Evolutionary conservation across 1,140 invertebrate genomes (phyloP).

Genomic region (Solenopsis fugax): DNA sequence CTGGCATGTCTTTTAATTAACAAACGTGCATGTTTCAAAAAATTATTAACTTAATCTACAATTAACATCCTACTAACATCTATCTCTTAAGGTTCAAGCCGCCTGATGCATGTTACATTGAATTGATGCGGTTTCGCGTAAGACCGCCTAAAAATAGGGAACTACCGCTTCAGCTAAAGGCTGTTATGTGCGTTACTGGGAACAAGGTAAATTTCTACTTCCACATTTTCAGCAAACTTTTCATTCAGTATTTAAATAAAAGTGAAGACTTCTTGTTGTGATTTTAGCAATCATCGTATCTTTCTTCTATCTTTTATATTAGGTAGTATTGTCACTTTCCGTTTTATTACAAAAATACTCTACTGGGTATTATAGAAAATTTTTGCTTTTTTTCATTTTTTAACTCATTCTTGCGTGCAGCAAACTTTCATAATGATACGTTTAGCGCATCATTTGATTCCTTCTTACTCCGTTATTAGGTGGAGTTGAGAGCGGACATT

Average conservation of each 20-base stretch:
- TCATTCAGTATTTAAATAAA: neutral
- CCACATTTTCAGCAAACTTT: neutral
- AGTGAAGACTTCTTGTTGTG: neutral
- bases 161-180: conserved; percentile 97
- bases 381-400: neutral
- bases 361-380: neutral
- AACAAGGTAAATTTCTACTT: conserved; percentile 89
- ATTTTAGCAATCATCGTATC: neutral
- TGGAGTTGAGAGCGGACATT: conserved; percentile 97
- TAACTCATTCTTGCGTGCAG: neutral
- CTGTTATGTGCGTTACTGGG: conserved; percentile 94
- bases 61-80: conserved; percentile 67
- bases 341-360: neutral
- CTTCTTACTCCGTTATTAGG: conserved; percentile 84
- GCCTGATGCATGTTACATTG: conserved; percentile 99
- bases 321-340: neutral
- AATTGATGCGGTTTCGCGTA: conserved; percentile 98
- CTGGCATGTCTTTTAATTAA: neutral
- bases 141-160: conserved; percentile 98
- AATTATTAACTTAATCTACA: neutral
- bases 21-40: neutral
- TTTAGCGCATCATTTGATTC: neutral
- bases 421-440: neutral
- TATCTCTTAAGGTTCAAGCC: conserved; percentile 94
- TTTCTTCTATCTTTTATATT: neutral